A percentile compares a stretch with the other conserved stretches of the same genome.
These are phyloP conservation scores for Sphaerophoria rueppellii DNA, from an alignment of 2,888 invertebrate species.

Conservation along the genomic window DNA sequence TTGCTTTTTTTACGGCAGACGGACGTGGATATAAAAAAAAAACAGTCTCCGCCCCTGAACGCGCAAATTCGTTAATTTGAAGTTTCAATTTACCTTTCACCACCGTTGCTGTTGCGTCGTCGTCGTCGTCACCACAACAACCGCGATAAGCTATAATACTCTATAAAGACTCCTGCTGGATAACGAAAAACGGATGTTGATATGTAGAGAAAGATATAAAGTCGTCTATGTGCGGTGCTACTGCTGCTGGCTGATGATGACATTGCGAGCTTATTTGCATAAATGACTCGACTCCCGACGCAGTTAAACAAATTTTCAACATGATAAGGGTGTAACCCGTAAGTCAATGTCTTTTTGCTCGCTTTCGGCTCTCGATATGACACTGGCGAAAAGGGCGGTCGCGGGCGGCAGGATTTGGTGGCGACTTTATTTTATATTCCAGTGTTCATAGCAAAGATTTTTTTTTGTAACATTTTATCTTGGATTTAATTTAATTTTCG, in stretches of 20 bases:
- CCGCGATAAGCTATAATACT: conserved; percentile 39
- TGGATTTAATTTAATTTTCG: conserved; percentile 67
- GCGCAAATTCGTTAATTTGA: conserved; percentile 73
- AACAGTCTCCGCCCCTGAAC: conserved; percentile 61
- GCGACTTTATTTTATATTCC: conserved; percentile 71
- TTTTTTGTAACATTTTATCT: conserved; percentile 26
- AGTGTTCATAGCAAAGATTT: conserved; percentile 54
- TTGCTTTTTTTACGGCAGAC: conserved; percentile 14
- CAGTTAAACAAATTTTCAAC: conserved; percentile 74
- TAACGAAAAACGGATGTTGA: conserved; percentile 2
- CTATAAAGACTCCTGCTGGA: conserved; percentile 12
- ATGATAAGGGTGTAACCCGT: conserved; percentile 74
- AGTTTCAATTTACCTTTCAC: conserved; percentile 73
- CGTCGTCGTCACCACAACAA: background rate
- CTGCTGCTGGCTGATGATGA: conserved; percentile 61
- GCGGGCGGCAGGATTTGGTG: conserved; percentile 12
- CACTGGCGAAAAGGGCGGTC: background rate
- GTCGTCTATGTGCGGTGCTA: background rate
- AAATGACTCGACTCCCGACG: conserved; percentile 72
- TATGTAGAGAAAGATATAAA: background rate
- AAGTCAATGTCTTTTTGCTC: conserved; percentile 70
- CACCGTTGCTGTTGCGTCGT: background rate
- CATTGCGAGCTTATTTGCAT: conserved; percentile 72
- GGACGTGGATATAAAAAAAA: conserved; percentile 15
- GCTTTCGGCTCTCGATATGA: conserved; percentile 6